phyloP scores from a whole-genome alignment of 2,888 invertebrate genomes.

The Polylopha cassiicola region DNA sequence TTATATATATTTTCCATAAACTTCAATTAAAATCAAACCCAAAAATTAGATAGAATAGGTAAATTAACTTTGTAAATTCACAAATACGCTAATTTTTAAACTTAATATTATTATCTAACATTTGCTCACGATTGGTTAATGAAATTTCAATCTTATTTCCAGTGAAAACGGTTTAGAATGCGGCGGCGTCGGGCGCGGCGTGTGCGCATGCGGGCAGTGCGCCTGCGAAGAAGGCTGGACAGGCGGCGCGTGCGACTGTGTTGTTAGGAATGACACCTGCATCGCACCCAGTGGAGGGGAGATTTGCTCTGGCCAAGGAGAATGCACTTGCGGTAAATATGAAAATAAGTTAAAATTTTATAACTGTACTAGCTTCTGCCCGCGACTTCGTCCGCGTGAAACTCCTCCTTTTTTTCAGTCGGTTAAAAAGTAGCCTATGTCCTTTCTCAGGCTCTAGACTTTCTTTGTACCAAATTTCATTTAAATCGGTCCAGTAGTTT shows the following conservation, averaged over 20 bases:
- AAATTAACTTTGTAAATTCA: no score
- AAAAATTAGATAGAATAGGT: no score
- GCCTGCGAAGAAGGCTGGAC: slow-evolving; percentile 79
- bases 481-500: no score
- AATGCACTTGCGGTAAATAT: slow-evolving; percentile 83
- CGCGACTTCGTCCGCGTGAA: no score
- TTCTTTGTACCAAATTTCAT: no score
- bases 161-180: slow-evolving; percentile 65
- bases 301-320: slow-evolving; percentile 84
- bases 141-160: slow-evolving; percentile 20
- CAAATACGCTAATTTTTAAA: no score
- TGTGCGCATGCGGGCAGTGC: slow-evolving; percentile 86
- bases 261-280: slow-evolving; percentile 67
- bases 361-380: no score
- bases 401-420: no score
- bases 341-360: background rate
- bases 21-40: no score
- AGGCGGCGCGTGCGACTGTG: slow-evolving; percentile 78
- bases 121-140: background rate
- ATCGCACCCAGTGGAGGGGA: slow-evolving; percentile 65
- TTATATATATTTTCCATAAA: no score
- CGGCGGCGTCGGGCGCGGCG: slow-evolving; percentile 81
- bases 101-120: background rate
- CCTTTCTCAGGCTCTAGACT: no score
- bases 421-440: no score